Percentiles rank a stretch among this genome's conserved stretches.
phyloP scores from a whole-genome alignment of 2,113 vertebrate genomes.

The Tragelaphus scriptus region DNA sequence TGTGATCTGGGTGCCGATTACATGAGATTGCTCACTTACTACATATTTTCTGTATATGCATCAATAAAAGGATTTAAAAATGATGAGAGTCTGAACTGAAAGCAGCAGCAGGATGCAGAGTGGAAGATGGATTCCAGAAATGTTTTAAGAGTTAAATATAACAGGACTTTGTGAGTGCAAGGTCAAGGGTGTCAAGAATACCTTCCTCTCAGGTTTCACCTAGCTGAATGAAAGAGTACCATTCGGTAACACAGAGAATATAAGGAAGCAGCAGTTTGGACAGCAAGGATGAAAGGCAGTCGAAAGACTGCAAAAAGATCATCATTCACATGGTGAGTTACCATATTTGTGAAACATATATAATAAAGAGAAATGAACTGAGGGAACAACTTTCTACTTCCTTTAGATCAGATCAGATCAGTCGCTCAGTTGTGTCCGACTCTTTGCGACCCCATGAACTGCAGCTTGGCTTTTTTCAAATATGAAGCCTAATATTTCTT shows the following conservation, averaged over 20 bases:
- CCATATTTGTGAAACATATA: neutral
- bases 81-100: neutral
- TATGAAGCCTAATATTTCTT: conserved; percentile 21
- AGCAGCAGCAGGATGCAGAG: neutral
- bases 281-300: neutral
- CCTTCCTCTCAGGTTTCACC: neutral
- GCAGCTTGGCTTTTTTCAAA: conserved; percentile 11
- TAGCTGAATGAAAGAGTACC: neutral
- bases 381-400: neutral
- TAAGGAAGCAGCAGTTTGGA: neutral
- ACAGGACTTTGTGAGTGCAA: neutral
- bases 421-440: too few species aligned
- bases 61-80: neutral
- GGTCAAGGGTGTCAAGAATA: neutral
- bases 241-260: neutral
- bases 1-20: neutral
- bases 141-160: neutral
- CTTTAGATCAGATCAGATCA: too few species aligned
- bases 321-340: neutral
- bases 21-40: neutral
- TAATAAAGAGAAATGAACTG: neutral
- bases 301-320: neutral
- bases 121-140: neutral
- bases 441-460: too few species aligned
- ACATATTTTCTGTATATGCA: neutral